Conservation (phyloP, 2,888 invertebrate species). For the Drosophila histrio region DNA sequence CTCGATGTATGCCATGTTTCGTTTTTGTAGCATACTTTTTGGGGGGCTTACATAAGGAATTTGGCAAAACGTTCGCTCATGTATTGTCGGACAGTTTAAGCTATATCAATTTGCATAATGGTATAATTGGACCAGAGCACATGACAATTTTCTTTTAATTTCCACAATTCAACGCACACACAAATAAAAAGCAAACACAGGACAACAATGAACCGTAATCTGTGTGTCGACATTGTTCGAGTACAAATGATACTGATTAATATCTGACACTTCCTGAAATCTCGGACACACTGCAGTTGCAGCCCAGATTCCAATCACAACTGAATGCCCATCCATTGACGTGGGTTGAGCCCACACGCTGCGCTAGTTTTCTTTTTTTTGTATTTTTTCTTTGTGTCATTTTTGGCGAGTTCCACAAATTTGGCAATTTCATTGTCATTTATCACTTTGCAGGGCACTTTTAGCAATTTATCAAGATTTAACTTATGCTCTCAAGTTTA, state of each 20-base stretch:
- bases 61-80: background rate
- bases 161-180: slow-evolving; percentile 20
- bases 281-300: slow-evolving; percentile 16
- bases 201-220: slow-evolving; percentile 14
- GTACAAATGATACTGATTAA: slow-evolving; percentile 20
- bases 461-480: slow-evolving; percentile 78
- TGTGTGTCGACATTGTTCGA: slow-evolving; percentile 10
- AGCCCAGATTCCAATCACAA: slow-evolving; percentile 5
- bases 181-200: slow-evolving; percentile 1
- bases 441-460: slow-evolving; percentile 68
- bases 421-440: slow-evolving; percentile 73
- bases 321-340: background rate
- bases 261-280: background rate
- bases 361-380: slow-evolving; percentile 1
- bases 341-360: background rate
- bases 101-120: slow-evolving; percentile 29
- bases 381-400: background rate
- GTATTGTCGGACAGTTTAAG: slow-evolving; percentile 1
- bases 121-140: slow-evolving; percentile 23
- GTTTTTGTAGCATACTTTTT: slow-evolving; percentile 62
- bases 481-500: slow-evolving; percentile 62
- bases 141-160: slow-evolving; percentile 38
- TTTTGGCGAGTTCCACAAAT: slow-evolving; percentile 51
- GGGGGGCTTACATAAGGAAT: slow-evolving; percentile 60
- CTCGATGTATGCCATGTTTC: slow-evolving; percentile 1